These are phyloP conservation scores for Tigriopus japonicus DNA, from an alignment of 1,140 invertebrate genomes.

Conservation along the genomic window DNA sequence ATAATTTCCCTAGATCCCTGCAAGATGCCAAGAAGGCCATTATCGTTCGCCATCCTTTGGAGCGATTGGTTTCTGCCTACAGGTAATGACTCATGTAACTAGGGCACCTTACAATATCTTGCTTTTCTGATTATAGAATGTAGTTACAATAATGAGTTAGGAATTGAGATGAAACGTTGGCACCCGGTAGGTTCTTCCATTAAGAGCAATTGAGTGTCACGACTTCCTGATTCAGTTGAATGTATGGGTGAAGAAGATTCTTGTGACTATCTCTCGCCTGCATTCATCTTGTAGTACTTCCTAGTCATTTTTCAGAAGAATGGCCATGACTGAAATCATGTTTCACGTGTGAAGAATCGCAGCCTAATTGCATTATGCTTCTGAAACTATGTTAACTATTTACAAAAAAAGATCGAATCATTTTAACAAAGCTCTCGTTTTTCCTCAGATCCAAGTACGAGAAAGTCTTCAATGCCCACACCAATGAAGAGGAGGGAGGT, in stretches of 20 bases:
- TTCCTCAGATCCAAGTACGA: background rate
- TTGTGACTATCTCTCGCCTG: no score
- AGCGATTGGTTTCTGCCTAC: constrained; percentile 5
- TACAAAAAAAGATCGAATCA: background rate
- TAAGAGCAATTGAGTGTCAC: background rate
- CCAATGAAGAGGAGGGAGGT: background rate
- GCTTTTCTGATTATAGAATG: background rate
- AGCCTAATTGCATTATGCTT: background rate
- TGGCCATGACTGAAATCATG: no score
- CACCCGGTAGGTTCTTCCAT: background rate
- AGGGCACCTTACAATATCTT: background rate
- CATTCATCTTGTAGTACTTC: no score
- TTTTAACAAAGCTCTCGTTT: no score
- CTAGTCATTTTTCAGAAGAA: no score
- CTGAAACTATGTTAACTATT: background rate
- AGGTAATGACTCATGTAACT: background rate
- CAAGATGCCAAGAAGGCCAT: background rate
- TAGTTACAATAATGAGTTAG: background rate
- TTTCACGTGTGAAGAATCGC: background rate
- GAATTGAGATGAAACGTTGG: background rate
- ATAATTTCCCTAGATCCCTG: background rate
- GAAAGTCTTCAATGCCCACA: background rate
- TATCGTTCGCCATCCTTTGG: constrained; percentile 7
- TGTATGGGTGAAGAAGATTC: no score
- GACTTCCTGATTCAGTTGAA: no score